Evolutionary conservation across 2,113 vertebrate genomes (phyloP).

Genomic region (Blennius ocellaris): DNA sequence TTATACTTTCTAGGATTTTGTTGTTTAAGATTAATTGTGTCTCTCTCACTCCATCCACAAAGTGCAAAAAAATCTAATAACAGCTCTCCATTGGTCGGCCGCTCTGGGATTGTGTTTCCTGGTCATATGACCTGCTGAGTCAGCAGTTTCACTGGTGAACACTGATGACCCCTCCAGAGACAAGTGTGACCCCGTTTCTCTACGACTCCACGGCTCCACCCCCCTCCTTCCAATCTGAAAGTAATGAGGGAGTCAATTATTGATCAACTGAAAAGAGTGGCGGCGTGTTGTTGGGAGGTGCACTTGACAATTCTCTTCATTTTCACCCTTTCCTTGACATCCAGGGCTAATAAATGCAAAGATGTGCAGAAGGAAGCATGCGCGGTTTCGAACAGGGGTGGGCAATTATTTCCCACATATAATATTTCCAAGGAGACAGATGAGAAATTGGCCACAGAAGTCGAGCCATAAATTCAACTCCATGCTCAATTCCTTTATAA

Average conservation of each 20-base stretch:
- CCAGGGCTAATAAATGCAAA: no score
- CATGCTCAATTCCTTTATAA: no score
- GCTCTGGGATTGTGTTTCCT: conserved; percentile 26
- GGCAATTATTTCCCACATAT: no score
- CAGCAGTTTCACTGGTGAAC: conserved; percentile 8
- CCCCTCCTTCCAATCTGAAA: conserved; percentile 8
- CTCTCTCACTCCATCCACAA: background rate
- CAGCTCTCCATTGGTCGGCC: conserved; percentile 34
- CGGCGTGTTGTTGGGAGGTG: no score
- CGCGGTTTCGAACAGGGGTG: no score
- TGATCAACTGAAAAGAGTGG: conserved; percentile 18
- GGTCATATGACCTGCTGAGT: conserved; percentile 63
- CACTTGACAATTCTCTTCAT: no score
- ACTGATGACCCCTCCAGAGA: conserved; percentile 62
- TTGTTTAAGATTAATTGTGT: conserved; percentile 36
- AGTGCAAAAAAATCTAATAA: conserved; percentile 10
- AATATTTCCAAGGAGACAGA: no score
- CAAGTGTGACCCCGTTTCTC: conserved; percentile 40
- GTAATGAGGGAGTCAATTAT: conserved; percentile 30
- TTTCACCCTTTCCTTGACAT: no score
- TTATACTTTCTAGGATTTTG: background rate
- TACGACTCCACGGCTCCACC: background rate
- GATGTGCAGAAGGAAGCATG: no score
- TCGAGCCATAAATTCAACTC: no score
- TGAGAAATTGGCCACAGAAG: no score